Evolutionary conservation across 2,888 invertebrate species (phyloP), one percentile per base, ranked within the genome.

Genomic region (Conus canariensis): DNA sequence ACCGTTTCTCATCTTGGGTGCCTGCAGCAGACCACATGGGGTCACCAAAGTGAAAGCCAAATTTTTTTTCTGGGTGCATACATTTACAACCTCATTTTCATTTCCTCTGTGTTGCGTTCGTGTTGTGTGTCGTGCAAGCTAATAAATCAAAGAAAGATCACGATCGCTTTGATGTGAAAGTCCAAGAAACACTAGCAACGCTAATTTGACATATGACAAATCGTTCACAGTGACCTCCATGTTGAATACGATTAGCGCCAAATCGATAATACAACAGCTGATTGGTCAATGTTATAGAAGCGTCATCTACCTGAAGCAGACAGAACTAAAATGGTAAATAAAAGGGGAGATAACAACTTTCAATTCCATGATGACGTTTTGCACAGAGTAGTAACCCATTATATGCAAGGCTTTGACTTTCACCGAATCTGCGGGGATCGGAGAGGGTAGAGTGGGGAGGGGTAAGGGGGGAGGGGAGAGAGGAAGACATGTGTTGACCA

Each of bases 181-280:
- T 56, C 89, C 82, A 83, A 91, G 88, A 91, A 91, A 90, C 90
- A 90, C 90, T 88, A 91, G 91, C 88, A 90, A 88, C 90, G 90
- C 90, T 90, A 90, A 91, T 91, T 87, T 90, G 91, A 91, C 91
- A 90, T 83, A 83, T 90, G 90, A 91, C 91, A 88, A 90, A 90
- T 90, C 90, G 90, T 88, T 89, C 89, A 80, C 85, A 80, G 87
- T 88, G 89, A 88, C 91, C 91, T 92, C 93, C 93, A 93, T 93
- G 91, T 92, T 93, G 93, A 93, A 93, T 93, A 92, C 92, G 91
- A 92, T 93, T 92, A 92, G 92, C 92, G 92, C 92, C 92, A 92
- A 92, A 93, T 93, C 93, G 89, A 92, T 92, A 90, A 90, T 91
- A 91, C 91, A 90, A 88, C 90, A 92, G 91, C 91, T 92, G 92